A percentile compares a stretch with the other conserved stretches of the same genome.
These are phyloP conservation scores for Euphonia xanthogaster DNA, from an alignment of 2,797 vertebrate genomes.

Conservation along the genomic window DNA sequence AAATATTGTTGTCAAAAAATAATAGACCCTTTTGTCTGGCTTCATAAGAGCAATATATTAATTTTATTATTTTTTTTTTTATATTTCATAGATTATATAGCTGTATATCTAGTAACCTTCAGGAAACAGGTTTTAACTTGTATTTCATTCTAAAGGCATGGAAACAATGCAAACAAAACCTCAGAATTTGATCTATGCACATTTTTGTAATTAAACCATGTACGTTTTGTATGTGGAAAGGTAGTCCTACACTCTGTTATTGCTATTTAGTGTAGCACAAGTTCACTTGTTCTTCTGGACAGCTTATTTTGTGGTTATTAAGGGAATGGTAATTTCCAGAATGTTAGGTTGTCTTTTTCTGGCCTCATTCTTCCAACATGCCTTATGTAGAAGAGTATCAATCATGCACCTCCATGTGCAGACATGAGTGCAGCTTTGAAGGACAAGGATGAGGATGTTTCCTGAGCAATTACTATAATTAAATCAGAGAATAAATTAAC, in stretches of 20 bases:
- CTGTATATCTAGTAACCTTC: background rate
- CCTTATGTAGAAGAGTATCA: background rate
- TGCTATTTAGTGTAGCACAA: background rate
- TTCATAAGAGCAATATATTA: background rate
- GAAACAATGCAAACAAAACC: background rate
- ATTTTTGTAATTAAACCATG: background rate
- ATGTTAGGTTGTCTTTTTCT: background rate
- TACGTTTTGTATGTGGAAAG: background rate
- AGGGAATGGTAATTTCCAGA: background rate
- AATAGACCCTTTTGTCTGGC: background rate
- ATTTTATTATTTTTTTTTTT: background rate
- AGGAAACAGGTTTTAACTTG: background rate
- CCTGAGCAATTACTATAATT: background rate
- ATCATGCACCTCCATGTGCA: fast-evolving
- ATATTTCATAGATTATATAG: background rate
- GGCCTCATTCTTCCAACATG: background rate
- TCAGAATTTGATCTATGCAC: background rate
- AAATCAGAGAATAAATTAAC: background rate
- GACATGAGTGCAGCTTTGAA: background rate
- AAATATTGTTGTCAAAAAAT: background rate
- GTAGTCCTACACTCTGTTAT: background rate
- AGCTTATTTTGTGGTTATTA: background rate
- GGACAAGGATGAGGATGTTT: background rate
- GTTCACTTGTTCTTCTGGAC: background rate
- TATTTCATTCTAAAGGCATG: background rate